Evolutionary conservation across 2,888 invertebrate species (phyloP).

Genomic region (Lepetodrilus schrolli): DNA sequence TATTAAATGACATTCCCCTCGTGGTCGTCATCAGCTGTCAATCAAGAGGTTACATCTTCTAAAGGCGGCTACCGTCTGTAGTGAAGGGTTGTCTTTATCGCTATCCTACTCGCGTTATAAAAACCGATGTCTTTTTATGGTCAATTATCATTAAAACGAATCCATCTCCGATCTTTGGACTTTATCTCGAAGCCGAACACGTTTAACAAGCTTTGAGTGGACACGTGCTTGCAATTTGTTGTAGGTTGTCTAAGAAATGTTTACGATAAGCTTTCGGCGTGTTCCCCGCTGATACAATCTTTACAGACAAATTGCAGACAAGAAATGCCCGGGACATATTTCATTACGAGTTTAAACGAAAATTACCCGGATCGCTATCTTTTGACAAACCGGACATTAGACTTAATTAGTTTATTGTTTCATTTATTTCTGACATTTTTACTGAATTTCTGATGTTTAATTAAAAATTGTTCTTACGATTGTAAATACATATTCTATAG

Average conservation of each 20-base stretch:
- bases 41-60: background rate
- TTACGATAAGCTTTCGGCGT: background rate
- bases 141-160: conserved; percentile 20
- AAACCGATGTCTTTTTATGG: conserved; percentile 12
- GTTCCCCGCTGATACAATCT: background rate
- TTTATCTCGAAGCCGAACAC: background rate
- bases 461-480: too few species aligned
- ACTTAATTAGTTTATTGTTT: background rate
- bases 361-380: background rate
- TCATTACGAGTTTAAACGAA: background rate
- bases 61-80: background rate
- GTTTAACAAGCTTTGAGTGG: conserved; percentile 5
- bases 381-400: conserved; percentile 8
- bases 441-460: background rate
- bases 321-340: conserved; percentile 3
- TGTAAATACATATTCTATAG: too few species aligned
- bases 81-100: conserved; percentile 14
- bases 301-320: background rate
- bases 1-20: conserved; percentile 21
- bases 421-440: background rate
- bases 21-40: conserved; percentile 2
- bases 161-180: background rate
- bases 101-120: background rate
- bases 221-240: conserved; percentile 14
- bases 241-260: conserved; percentile 1